phyloP scores from a whole-genome alignment of 2,797 vertebrate species.

The Euphonia xanthogaster region DNA sequence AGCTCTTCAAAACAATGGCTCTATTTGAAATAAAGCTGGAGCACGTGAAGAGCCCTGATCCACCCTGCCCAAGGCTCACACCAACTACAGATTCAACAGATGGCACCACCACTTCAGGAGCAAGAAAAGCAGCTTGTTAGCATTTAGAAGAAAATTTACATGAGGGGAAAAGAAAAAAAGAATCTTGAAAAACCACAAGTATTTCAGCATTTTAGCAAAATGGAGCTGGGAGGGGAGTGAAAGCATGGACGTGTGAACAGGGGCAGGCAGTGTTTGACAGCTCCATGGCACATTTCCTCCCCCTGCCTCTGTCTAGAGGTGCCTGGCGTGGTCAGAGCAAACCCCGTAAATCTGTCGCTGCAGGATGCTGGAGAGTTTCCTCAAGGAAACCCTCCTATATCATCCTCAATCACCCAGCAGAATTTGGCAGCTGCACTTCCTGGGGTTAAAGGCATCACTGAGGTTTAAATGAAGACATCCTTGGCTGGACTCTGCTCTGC shows the following conservation, averaged over 20 bases:
- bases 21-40: background rate
- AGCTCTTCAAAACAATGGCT: background rate
- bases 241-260: background rate
- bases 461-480: conserved; percentile 11
- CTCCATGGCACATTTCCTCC: background rate
- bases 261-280: background rate
- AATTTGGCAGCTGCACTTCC: background rate
- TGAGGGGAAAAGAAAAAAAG: rapidly evolving
- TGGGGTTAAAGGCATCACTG: background rate
- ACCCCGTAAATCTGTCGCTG: background rate
- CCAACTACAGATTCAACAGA: background rate
- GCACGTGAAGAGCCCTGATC: background rate
- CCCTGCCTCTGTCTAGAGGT: no score
- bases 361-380: background rate
- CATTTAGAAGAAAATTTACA: background rate
- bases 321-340: background rate
- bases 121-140: background rate
- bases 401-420: background rate
- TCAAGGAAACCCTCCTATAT: background rate
- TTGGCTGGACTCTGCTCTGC: background rate
- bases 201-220: background rate
- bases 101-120: background rate
- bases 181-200: background rate
- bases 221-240: background rate
- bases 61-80: background rate